Percentiles rank a stretch among this genome's conserved stretches.
Conservation (phyloP, 2,113 vertebrate species). For the Anhinga anhinga region DNA sequence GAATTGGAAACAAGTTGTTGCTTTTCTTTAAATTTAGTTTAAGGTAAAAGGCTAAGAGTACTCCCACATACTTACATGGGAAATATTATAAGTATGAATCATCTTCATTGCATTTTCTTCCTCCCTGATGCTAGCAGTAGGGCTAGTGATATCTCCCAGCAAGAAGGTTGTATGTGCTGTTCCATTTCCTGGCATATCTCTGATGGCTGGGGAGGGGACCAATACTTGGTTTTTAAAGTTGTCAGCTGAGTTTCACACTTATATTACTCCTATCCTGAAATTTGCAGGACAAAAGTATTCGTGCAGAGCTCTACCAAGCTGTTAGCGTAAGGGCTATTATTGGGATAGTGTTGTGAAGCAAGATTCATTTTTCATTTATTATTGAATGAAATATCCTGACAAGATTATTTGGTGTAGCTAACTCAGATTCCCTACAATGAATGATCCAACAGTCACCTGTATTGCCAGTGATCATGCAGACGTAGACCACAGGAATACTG, state of each 20-base stretch:
- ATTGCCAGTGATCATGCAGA: background rate
- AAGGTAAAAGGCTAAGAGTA: conserved; percentile 21
- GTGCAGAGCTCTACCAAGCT: background rate
- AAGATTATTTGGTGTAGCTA: background rate
- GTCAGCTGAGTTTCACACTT: background rate
- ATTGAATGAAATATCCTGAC: background rate
- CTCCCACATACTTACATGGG: conserved; percentile 4
- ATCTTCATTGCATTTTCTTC: background rate
- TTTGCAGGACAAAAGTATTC: background rate
- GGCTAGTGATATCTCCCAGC: background rate
- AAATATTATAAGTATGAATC: conserved; percentile 13
- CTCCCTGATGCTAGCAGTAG: background rate
- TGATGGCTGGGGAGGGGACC: background rate
- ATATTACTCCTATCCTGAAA: background rate
- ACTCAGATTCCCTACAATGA: background rate
- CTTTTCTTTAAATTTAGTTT: conserved; percentile 43
- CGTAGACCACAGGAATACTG: background rate
- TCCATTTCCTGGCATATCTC: background rate
- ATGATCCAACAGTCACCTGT: background rate
- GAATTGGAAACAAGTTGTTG: conserved; percentile 13
- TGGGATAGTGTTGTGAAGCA: background rate
- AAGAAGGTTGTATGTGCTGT: background rate
- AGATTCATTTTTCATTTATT: background rate
- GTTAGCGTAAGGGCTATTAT: background rate
- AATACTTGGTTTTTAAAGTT: background rate